These are phyloP conservation scores for Mico argentatus DNA, from an alignment of 2,797 vertebrate genomes.

Conservation along the genomic window DNA sequence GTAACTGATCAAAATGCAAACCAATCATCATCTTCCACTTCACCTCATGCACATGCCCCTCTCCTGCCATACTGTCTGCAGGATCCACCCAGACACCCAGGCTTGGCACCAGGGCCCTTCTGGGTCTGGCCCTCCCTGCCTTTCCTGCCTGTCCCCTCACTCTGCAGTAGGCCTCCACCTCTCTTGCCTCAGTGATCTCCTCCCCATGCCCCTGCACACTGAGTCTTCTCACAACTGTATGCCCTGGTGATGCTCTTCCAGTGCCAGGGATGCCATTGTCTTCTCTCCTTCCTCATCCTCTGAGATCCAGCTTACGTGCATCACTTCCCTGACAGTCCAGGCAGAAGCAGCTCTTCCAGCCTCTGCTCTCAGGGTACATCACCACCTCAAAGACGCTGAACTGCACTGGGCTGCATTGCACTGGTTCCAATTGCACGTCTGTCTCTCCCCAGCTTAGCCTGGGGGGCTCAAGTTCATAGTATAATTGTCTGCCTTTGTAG, in stretches of 20 bases:
- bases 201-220: not conserved
- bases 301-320: too few relatives aligned
- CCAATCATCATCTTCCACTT: not conserved
- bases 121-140: not conserved
- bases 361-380: not conserved
- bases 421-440: not conserved
- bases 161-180: not conserved
- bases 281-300: not conserved
- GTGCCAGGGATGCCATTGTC: not conserved
- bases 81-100: not conserved
- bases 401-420: not conserved
- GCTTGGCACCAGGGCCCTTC: not conserved
- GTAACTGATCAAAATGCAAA: not conserved
- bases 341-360: not conserved
- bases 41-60: not conserved
- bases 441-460: not conserved
- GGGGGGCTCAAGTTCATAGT: not conserved
- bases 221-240: not conserved
- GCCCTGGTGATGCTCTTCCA: not conserved
- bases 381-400: not conserved
- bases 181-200: not conserved
- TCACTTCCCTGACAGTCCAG: not conserved
- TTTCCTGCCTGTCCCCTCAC: not conserved
- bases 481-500: not conserved
- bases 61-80: not conserved